A percentile compares a stretch with the other conserved stretches of the same genome.
phyloP scores from a whole-genome alignment of 2,888 invertebrate species.

The Tiphia femorata region DNA sequence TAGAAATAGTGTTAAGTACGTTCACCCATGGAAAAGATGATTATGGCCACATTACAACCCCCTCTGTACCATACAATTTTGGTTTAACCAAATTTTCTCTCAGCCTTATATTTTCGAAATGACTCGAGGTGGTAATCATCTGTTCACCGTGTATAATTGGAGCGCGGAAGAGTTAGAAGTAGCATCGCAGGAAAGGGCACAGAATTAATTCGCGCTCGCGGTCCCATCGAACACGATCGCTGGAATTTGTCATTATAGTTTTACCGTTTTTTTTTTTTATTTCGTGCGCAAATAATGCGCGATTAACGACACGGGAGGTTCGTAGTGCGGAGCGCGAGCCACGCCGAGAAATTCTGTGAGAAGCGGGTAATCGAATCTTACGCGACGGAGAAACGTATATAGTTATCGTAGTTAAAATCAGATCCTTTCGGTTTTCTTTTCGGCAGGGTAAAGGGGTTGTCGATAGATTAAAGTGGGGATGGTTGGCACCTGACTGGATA shows the following conservation, averaged over 20 bases:
- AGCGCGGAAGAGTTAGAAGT: constrained; percentile 28
- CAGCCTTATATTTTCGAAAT: no score
- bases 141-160: no score
- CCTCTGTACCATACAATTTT: no score
- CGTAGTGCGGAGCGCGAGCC: constrained; percentile 13
- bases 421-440: no score
- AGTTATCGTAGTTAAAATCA: constrained; percentile 18
- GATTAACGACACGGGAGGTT: background rate
- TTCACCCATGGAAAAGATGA: no score
- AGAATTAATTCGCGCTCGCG: background rate
- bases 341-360: constrained; percentile 13
- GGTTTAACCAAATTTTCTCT: no score
- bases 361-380: constrained; percentile 25
- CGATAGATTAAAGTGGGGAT: no score
- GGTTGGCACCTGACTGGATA: constrained; percentile 54
- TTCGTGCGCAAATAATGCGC: background rate
- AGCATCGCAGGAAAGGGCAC: background rate
- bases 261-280: background rate
- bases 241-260: background rate
- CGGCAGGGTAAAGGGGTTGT: no score
- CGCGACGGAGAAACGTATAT: constrained; percentile 16
- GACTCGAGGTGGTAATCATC: no score
- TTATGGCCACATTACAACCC: no score
- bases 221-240: background rate
- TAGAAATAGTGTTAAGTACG: no score